Base-by-base conservation (phyloP, 92 coral and sea anemone species). In the Siderastrea siderea region DNA sequence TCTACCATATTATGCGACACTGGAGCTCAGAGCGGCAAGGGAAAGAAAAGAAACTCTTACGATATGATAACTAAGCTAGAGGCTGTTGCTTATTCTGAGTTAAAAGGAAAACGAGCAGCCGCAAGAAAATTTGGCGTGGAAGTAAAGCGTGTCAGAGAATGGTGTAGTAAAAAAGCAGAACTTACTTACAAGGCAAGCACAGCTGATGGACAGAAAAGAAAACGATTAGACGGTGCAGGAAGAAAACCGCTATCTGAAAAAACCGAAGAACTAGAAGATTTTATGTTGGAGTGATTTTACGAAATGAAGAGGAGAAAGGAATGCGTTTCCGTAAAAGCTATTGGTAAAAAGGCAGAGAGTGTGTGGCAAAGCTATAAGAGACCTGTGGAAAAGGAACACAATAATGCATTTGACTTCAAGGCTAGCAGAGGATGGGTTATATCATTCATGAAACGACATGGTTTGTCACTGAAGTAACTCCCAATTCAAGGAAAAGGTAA, bases 161-260 rank as follows among this genome's bases (percentile, higher is more conserved):
- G 85, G 85, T 81, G 85, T 8, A 67, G 85, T 67, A 67, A 81
- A 49, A 81, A 81, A 51, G 85, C 85, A 12, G 85, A 81, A 81
- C 68, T 81, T 67, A 75, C 85, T 7, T 68, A 75, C 58, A 81
- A 81, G 38, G 85, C 71, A 1, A 75, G 71, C 75, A 53, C 85
- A 49, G 71, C 68, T 5, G 54, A 52, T 50, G 85, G 85, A 8
- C 68, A 81, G 58, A 49, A 73, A n/a, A 47, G 85, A 38, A 81
- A 81, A 47, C 63, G 85, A 47, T 74, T 81, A 9, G 76, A 64
- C 7, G 85, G 85, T 12, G 85, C 75, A 16, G 85, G 85, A 51
- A 81, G 85, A 67, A 81, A 81, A 81, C 64, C 71, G 6, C 44
- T 68, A 81, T 75, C 85, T 48, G 76, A 26, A 51, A 75, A 26